Evolutionary conservation across 1,140 invertebrate genomes (phyloP).

Genomic region (Oncopodura yosiiana): DNA sequence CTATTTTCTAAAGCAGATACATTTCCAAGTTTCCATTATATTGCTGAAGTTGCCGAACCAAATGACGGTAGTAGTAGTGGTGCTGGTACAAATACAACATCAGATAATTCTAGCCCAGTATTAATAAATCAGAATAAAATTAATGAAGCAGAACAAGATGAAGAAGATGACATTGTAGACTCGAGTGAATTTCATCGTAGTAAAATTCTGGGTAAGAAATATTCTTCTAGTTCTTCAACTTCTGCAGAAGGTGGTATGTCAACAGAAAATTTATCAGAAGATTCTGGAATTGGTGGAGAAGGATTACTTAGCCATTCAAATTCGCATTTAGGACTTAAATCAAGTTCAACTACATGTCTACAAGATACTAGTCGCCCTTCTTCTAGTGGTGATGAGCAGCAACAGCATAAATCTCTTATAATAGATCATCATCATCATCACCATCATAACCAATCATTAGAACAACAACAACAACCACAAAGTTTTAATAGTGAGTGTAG

Average conservation of each 20-base stretch:
- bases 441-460: too few relatives aligned
- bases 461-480: slow-evolving; percentile 5
- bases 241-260: slow-evolving; percentile 23
- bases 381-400: neutral
- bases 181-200: too few relatives aligned
- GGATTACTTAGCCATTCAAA: slow-evolving; percentile 1
- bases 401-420: too few relatives aligned
- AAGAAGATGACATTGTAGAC: too few relatives aligned
- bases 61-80: neutral
- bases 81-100: neutral
- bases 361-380: neutral
- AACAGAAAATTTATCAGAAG: slow-evolving; percentile 31
- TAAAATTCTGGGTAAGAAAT: slow-evolving; percentile 14
- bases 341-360: neutral
- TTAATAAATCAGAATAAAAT: too few relatives aligned
- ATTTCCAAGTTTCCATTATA: slow-evolving; percentile 32
- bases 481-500: neutral
- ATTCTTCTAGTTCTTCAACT: slow-evolving; percentile 17
- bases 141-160: too few relatives aligned
- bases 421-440: too few relatives aligned
- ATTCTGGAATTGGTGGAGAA: slow-evolving; percentile 29
- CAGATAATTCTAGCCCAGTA: too few relatives aligned
- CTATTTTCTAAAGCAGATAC: slow-evolving; percentile 34
- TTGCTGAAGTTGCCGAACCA: slow-evolving; percentile 28
- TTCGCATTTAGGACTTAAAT: slow-evolving; percentile 7